These are phyloP conservation scores for Nomada fucata DNA, from an alignment of 2,888 invertebrate species.

Conservation along the genomic window DNA sequence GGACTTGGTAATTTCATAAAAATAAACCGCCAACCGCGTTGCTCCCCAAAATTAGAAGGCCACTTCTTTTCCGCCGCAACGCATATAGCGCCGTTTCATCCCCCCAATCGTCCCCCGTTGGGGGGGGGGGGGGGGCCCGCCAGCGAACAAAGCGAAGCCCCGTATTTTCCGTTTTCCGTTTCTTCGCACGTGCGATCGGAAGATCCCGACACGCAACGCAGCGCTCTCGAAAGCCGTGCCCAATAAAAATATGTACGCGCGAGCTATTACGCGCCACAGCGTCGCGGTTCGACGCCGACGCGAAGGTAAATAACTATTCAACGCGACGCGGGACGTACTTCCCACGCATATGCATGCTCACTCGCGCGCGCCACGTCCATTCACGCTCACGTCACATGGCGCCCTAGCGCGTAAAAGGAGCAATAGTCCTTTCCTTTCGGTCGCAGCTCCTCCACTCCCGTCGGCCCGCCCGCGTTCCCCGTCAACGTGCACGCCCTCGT, in stretches of 20 bases:
- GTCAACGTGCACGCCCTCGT: too few relatives aligned
- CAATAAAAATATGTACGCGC: neutral
- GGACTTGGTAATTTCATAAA: too few relatives aligned
- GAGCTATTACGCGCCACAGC: neutral
- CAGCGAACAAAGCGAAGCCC: neutral
- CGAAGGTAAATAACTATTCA: too few relatives aligned
- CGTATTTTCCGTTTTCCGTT: too few relatives aligned
- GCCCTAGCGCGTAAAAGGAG: constrained; percentile 30
- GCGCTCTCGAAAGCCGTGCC: neutral
- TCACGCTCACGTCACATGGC: constrained; percentile 58
- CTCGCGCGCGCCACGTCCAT: too few relatives aligned
- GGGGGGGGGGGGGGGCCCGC: neutral
- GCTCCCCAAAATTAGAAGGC: too few relatives aligned
- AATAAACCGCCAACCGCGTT: too few relatives aligned
- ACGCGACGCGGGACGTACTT: too few relatives aligned
- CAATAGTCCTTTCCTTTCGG: neutral
- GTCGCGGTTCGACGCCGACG: neutral
- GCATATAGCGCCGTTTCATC: too few relatives aligned
- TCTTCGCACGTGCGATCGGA: neutral
- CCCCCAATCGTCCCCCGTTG: too few relatives aligned
- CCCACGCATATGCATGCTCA: neutral
- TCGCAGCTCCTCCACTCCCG: neutral
- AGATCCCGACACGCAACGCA: too few relatives aligned
- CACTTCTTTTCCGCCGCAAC: too few relatives aligned
- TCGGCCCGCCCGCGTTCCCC: neutral